Conservation (phyloP, 2,113 vertebrate species). For the Pelvicachromis taeniatus region DNA sequence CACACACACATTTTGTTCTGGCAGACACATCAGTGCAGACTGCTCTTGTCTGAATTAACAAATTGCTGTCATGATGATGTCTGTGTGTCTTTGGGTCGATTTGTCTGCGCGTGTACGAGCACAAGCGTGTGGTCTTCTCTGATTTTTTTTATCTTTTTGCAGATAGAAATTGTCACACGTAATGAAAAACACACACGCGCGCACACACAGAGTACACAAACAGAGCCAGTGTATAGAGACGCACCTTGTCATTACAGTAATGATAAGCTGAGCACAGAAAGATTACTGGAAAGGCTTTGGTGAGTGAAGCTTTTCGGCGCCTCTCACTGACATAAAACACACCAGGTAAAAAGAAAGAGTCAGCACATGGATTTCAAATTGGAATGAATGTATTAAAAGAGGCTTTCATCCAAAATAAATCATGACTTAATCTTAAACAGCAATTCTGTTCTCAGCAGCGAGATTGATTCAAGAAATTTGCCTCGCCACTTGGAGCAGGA, state of each 20-base stretch:
- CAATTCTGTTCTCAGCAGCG: slow-evolving; percentile 24
- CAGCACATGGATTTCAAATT: slow-evolving; percentile 16
- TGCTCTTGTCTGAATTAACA: slow-evolving; percentile 5
- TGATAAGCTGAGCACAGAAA: slow-evolving; percentile 65
- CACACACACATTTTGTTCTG: not conserved
- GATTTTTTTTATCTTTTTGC: slow-evolving; percentile 5
- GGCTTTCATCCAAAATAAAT: slow-evolving; percentile 39
- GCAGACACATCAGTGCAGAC: not conserved
- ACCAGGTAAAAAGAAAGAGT: slow-evolving; percentile 46
- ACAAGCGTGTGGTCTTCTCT: slow-evolving; percentile 8
- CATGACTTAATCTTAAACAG: slow-evolving; percentile 12
- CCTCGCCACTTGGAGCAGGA: not conserved
- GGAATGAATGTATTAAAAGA: slow-evolving; percentile 28
- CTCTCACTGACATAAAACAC: slow-evolving; percentile 59
- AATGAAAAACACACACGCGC: slow-evolving; percentile 10
- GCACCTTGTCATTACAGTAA: slow-evolving; percentile 76
- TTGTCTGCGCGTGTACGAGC: not conserved
- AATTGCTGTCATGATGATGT: slow-evolving; percentile 4
- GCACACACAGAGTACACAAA: slow-evolving; percentile 6
- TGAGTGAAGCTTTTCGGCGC: slow-evolving; percentile 65
- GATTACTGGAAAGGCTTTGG: slow-evolving; percentile 68
- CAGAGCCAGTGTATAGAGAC: slow-evolving; percentile 38
- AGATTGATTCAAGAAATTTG: slow-evolving; percentile 9
- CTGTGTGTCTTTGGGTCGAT: not conserved
- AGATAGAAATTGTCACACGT: slow-evolving; percentile 40